Evolutionary conservation across 2,797 vertebrate species (phyloP).

Genomic region (Esox lucius): DNA sequence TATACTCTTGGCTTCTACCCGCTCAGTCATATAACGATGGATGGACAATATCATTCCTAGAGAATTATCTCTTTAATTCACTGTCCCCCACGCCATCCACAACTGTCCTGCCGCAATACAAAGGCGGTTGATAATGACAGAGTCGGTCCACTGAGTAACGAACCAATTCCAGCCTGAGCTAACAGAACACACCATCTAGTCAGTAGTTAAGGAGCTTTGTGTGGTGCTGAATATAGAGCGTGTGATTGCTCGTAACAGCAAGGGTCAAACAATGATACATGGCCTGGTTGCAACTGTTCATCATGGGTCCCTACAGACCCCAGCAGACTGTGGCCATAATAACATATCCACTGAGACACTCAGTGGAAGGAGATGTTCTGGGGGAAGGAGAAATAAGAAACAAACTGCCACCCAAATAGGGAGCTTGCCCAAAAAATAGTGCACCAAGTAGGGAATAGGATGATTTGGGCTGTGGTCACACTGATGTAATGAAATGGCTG

Average conservation of each 20-base stretch:
- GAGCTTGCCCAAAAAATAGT: background rate
- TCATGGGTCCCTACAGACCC: background rate
- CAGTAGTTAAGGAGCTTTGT: background rate
- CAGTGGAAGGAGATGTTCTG: too few species aligned
- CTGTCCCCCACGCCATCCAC: background rate
- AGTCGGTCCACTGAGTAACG: background rate
- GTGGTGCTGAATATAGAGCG: background rate
- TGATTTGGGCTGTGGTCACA: background rate
- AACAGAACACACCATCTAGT: background rate
- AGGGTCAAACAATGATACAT: background rate
- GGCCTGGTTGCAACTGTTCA: background rate
- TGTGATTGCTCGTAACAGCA: background rate
- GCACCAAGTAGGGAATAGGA: background rate
- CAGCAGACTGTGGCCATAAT: background rate
- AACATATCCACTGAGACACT: background rate
- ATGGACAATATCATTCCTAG: background rate
- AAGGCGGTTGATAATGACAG: background rate
- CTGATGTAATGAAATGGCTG: background rate
- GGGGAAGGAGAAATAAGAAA: too few species aligned
- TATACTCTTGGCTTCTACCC: background rate
- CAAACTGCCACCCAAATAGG: background rate
- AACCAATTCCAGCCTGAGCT: conserved; percentile 2
- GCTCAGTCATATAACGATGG: background rate
- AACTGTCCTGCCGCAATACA: background rate
- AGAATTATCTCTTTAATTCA: background rate